A percentile compares a stretch with the other conserved stretches of the same genome.
Conservation (phyloP, 1,140 invertebrate genomes). For the Tetragnatha versicolor region DNA sequence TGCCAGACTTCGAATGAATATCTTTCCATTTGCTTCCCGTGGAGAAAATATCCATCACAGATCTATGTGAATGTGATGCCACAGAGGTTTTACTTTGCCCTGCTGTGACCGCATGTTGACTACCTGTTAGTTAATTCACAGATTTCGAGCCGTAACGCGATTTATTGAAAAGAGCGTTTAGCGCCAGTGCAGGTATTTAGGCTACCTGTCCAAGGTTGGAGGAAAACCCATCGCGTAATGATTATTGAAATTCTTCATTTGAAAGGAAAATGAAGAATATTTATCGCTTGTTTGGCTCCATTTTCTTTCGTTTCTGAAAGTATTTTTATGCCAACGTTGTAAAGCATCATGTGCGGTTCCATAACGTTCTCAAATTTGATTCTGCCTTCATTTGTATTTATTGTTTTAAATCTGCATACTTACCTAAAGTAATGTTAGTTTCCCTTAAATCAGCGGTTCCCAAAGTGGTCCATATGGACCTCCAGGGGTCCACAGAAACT, state of each 20-base stretch:
- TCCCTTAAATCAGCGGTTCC: too few species aligned
- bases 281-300: slow-evolving; percentile 9
- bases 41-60: neutral
- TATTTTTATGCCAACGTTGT: too few species aligned
- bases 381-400: too few species aligned
- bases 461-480: too few species aligned
- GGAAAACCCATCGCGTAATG: slow-evolving; percentile 14
- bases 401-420: too few species aligned
- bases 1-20: neutral
- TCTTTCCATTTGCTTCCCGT: neutral
- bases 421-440: too few species aligned
- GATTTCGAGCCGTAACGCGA: neutral
- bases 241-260: neutral
- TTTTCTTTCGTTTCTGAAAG: too few species aligned
- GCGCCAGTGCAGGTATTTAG: slow-evolving; percentile 20
- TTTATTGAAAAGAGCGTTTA: slow-evolving; percentile 4
- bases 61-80: neutral
- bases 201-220: slow-evolving; percentile 28
- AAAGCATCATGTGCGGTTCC: too few species aligned
- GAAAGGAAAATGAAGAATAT: neutral
- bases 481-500: too few species aligned
- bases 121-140: neutral
- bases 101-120: neutral
- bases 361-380: too few species aligned
- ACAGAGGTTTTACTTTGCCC: neutral